A percentile compares a stretch with the other conserved stretches of the same genome.
These are phyloP conservation scores for Laothoe populi DNA, from an alignment of 2,888 invertebrate species.

Conservation along the genomic window DNA sequence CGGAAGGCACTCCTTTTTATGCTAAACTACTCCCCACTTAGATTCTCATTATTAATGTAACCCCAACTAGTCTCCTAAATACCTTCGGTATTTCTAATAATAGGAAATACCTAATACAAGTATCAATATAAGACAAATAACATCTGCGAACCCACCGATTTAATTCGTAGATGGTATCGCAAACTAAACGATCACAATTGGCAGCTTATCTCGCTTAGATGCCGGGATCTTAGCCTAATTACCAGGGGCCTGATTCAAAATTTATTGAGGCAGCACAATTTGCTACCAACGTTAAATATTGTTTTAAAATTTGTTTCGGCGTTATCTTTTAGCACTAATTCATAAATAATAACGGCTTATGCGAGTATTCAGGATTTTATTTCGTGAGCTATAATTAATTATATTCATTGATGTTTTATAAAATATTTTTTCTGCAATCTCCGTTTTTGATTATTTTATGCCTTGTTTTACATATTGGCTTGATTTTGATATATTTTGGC, in stretches of 20 bases:
- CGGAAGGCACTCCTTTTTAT: too few species aligned
- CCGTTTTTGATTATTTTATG: too few species aligned
- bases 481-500: too few species aligned
- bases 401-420: neutral
- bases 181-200: slow-evolving; percentile 41
- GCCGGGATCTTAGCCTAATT: slow-evolving; percentile 50
- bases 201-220: slow-evolving; percentile 52
- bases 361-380: neutral
- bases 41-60: too few species aligned
- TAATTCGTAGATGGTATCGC: slow-evolving; percentile 3
- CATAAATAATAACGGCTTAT: slow-evolving; percentile 2
- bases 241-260: slow-evolving; percentile 49
- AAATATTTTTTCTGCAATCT: too few species aligned
- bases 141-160: slow-evolving; percentile 3
- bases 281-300: slow-evolving; percentile 26
- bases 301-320: slow-evolving; percentile 34
- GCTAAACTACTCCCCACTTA: too few species aligned
- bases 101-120: too few species aligned
- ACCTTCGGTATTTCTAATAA: too few species aligned
- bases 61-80: too few species aligned
- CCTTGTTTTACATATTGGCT: too few species aligned
- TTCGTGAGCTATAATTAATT: neutral
- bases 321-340: slow-evolving; percentile 19
- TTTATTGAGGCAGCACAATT: slow-evolving; percentile 48
- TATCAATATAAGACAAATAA: too few species aligned